These are phyloP conservation scores for Achroia grisella DNA, from an alignment of 1,140 invertebrate species.

Conservation along the genomic window DNA sequence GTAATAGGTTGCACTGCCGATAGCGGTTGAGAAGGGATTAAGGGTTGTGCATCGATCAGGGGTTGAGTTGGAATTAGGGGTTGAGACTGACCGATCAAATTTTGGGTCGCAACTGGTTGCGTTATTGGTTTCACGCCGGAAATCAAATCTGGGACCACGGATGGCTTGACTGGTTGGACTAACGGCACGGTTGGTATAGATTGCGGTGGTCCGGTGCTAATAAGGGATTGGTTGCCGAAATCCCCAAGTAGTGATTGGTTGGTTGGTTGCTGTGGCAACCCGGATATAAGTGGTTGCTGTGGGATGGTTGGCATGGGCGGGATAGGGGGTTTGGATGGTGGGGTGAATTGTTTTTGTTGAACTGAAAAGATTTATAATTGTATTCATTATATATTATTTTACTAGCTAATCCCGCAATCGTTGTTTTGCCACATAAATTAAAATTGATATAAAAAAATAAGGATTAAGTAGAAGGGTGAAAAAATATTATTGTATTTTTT, in stretches of 20 bases:
- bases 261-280: constrained; percentile 15
- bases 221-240: constrained; percentile 16
- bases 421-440: too few relatives aligned
- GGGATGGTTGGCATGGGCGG: constrained; percentile 51
- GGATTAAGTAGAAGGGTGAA: too few relatives aligned
- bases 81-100: constrained; percentile 7
- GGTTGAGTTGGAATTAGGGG: constrained; percentile 34
- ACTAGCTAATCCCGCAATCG: constrained; percentile 5
- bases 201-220: constrained; percentile 12
- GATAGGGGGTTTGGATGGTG: constrained; percentile 44
- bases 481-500: too few relatives aligned
- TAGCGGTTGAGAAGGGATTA: constrained; percentile 24
- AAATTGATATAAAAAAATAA: too few relatives aligned
- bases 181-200: constrained; percentile 2
- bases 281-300: constrained; percentile 34
- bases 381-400: background rate
- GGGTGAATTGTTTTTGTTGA: constrained; percentile 35
- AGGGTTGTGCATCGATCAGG: constrained; percentile 13
- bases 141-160: constrained; percentile 48
- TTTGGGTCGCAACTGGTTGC: constrained; percentile 23
- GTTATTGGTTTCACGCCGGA: constrained; percentile 51
- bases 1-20: constrained; percentile 3
- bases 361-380: constrained; percentile 23
- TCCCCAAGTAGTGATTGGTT: constrained; percentile 35
- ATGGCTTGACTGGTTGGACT: constrained; percentile 32